Conservation (phyloP, 2,888 invertebrate species). For the Eremobia ochroleuca region DNA sequence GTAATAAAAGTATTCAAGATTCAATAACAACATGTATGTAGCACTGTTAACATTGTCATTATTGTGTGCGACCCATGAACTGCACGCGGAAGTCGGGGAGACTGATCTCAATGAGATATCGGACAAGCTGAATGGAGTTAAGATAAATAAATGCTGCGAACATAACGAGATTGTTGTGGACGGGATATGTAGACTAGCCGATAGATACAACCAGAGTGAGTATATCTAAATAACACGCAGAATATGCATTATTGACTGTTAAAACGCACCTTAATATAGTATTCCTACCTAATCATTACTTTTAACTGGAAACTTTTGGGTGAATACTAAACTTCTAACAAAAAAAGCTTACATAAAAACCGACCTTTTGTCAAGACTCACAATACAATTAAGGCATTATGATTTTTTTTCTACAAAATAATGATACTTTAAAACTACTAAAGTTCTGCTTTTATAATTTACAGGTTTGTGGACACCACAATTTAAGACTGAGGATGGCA, state of each 20-base stretch:
- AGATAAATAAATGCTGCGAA: conserved; percentile 96
- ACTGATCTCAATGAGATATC: conserved; percentile 88
- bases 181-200: conserved; percentile 92
- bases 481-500: conserved; percentile 92
- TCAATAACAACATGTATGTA: conserved; percentile 70
- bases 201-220: conserved; percentile 91
- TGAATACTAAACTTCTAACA: background rate
- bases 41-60: conserved; percentile 80
- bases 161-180: conserved; percentile 93
- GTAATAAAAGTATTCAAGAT: conserved; percentile 62
- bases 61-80: conserved; percentile 70
- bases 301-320: background rate
- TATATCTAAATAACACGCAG: conserved; percentile 55
- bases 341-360: background rate
- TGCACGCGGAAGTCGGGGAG: conserved; percentile 77
- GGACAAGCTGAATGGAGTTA: conserved; percentile 87
- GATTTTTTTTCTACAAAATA: background rate
- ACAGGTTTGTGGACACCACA: conserved; percentile 91
- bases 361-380: background rate
- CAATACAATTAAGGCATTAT: conserved; percentile 2
- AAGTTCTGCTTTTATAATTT: conserved; percentile 45
- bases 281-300: background rate
- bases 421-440: background rate
- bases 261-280: background rate
- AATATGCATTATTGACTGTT: background rate